These are phyloP conservation scores for Mythimna vitellina DNA, from an alignment of 2,888 invertebrate genomes.

Conservation along the genomic window DNA sequence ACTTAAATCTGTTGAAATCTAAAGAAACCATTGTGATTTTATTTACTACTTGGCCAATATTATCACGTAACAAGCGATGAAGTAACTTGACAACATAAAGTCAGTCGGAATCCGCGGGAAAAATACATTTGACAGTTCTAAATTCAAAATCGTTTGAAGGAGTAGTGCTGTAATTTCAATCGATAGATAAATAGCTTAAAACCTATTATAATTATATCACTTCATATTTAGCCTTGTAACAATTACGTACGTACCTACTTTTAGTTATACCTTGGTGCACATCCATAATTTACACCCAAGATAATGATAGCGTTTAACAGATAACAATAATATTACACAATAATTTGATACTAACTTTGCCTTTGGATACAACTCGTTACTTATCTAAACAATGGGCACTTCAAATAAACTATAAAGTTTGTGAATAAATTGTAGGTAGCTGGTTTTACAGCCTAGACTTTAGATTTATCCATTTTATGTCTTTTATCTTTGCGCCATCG, in stretches of 20 bases:
- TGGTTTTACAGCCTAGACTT: slow-evolving; percentile 33
- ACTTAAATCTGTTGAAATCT: slow-evolving; percentile 1
- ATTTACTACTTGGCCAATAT: not conserved
- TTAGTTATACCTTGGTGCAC: slow-evolving; percentile 17
- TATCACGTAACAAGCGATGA: not conserved
- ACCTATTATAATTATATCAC: slow-evolving; percentile 14
- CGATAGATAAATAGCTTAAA: not conserved
- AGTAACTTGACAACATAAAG: not conserved
- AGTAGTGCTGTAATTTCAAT: slow-evolving; percentile 6
- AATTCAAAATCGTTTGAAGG: slow-evolving; percentile 17
- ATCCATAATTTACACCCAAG: slow-evolving; percentile 48
- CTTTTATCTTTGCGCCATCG: slow-evolving; percentile 17
- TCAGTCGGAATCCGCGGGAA: slow-evolving; percentile 1
- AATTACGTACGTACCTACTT: slow-evolving; percentile 10
- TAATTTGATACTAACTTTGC: slow-evolving; percentile 48
- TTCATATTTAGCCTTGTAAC: slow-evolving; percentile 51
- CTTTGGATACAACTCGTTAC: slow-evolving; percentile 27
- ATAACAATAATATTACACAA: slow-evolving; percentile 60
- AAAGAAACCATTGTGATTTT: not conserved
- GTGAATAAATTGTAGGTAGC: slow-evolving; percentile 34
- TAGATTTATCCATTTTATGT: slow-evolving; percentile 26
- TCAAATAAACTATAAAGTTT: slow-evolving; percentile 41
- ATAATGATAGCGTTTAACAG: slow-evolving; percentile 56
- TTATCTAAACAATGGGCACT: slow-evolving; percentile 53
- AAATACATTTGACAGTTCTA: not conserved